Base-by-base conservation (phyloP, 2,888 invertebrate species). In the Chrysotoxum bicinctum region DNA sequence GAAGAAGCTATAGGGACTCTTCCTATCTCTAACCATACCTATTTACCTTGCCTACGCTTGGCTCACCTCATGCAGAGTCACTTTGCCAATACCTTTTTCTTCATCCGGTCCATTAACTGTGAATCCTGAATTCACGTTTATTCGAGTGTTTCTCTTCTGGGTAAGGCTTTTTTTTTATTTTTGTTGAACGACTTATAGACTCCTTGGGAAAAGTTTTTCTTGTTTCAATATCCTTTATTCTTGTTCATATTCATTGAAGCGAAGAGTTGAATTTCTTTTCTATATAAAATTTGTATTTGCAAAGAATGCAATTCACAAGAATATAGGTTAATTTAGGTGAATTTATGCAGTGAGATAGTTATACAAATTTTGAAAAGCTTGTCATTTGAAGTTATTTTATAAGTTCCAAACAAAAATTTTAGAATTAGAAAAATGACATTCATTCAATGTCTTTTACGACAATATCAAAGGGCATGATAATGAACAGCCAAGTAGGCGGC, bases 51-150 rank as follows among this genome's bases (percentile, higher is more conserved):
- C 3, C 26, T 62, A 12, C 60, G 23, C 14, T 48, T 66, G 48
- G 45, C 26, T 66, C 26, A 40, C 56, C 75, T 58, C 52, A 26
- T 66, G 45, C 50, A 50, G 52, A 77, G 78, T 62, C 43, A 74
- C 69, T 64, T 52, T 74, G 21, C 83, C 32, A 56, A 60, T 69
- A 68, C 58, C 45, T 76, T 68, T 60, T 80, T 37, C 84, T 54
- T 66, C 70, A 60, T 80, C 19, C 80, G 80, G 75, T 84, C 84
- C 84, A 84, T 84, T 84, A 84, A 80, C 72, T 75, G 72, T 45
- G 80, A 84, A 75, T 79, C 70, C 60, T 79, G 75, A 84, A 84
- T 75, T 80, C 70, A 75, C 75, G 80, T 84, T 84, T 80, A 80
- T 84, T 68, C 66, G 37, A 84, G 74, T 74, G 83, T 70, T 83